Base-by-base conservation (phyloP, 2,888 invertebrate species). In the Auanema sp. region DNA sequence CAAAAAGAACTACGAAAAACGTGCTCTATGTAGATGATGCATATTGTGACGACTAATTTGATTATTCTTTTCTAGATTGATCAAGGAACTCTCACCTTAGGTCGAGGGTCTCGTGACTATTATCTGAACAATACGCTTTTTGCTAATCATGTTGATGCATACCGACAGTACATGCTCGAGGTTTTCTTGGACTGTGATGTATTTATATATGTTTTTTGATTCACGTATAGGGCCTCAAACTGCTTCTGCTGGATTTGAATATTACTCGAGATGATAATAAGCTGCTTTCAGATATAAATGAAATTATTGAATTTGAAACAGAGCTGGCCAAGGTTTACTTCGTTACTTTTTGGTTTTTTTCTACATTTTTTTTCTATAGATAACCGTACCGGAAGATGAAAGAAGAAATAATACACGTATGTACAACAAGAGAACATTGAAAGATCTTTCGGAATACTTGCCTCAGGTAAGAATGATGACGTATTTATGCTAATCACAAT, bases 51-150 rank as follows among this genome's bases (percentile, higher is more conserved):
- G 1, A 23, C 18, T 11, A 1, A 14, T 41, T n/a, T 14, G 1
- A 12, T 8, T 21, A n/a, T 21, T 54, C 33, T 68, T 12, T 54
- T 76, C 14, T 62, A 78, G 74, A 69, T 82, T 21, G 82, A 82
- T 62, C 82, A 82, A 67, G 79, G 78, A 6, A 72, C 68, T 11
- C 71, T 82, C 53, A 80, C 79, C 1, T 63, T 82, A 50, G 82
- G 82, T 0, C 44, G 76, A 23, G 75, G 78, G 14, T 72, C 83
- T 0, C 55, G 81, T 0, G 81, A 83, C 57, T 83, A 83, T 60
- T 83, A 83, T 51, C 63, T 83, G 51, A 83, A 83, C 59, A 69
- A 71, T n/a, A 81, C 81, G 6, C 67, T 77, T 55, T 83, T 83
- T 66, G 68, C 72, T 5, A 76, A 77, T 47, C 83, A 83, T 57